Evolutionary conservation across 1,140 invertebrate species (phyloP), one percentile per base, ranked within the genome.

Genomic region (Archivesica marissinica): DNA sequence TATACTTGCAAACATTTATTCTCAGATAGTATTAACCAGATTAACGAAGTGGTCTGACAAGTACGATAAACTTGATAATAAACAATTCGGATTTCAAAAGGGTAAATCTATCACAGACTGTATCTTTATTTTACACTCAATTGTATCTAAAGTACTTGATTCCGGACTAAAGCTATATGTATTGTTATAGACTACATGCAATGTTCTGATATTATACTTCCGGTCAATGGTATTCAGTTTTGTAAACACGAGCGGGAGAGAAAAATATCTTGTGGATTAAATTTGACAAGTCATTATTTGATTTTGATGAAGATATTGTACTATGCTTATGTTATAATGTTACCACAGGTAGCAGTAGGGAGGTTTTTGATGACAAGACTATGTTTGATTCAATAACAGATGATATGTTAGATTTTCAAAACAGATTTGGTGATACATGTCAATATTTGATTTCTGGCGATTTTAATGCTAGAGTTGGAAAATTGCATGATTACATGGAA

Each of bases 311-410:
- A 17, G 64, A 68, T 39, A 7, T 68, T 17, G 28, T 35, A 33
- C 17, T 68, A 15, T 68, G 64, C 38, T 39, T 68, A 39, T 30
- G 28, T 35, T 68, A 68, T 23, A 68, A 68, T 68, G 64, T 68
- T 17, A 7, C 64, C 7, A 30, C 7, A 11, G 35, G 35, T 39
- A 35, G 39, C 41, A 35, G 3, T 15, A n/a, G n/a, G n/a, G n/a
- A 30, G 15, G 35, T 23, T 23, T n/a, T 20, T 39, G 1, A 1
- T 39, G 39, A 30, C 17, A 41, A 72, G 2, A 72, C 35, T 38
- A 72, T 72, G 35, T 72, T 23, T 72, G 39, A 72, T 35, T 35
- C 28, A 72, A 39, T 72, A 1, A 39, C 28, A n/a, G n/a, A n/a
- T n/a, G n/a, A n/a, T n/a, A n/a, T n/a, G n/a, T n/a, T n/a, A n/a